These are phyloP conservation scores for Pseudomyrmex concolor DNA, from an alignment of 1,140 invertebrate genomes.

Conservation along the genomic window DNA sequence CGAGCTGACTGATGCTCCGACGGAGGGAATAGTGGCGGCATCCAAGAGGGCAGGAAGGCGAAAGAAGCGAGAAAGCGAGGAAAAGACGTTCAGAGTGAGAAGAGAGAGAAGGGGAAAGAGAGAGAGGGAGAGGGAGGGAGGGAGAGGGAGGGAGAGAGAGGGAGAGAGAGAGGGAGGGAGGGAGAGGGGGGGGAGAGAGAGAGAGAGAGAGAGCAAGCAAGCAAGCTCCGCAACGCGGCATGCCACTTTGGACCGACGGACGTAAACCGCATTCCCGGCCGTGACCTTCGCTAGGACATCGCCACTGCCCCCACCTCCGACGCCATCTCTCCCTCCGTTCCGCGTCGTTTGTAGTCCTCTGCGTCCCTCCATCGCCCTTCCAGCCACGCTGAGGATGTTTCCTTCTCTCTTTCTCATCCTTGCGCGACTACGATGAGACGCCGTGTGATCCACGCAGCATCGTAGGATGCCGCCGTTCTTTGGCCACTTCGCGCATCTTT, in stretches of 20 bases:
- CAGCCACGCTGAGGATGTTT: slow-evolving; percentile 37
- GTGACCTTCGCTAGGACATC: slow-evolving; percentile 86
- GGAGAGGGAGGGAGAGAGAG: neutral
- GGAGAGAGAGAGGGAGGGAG: slow-evolving; percentile 7
- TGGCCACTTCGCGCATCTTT: slow-evolving; percentile 29
- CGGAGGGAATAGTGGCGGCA: slow-evolving; percentile 35
- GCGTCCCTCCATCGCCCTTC: slow-evolving; percentile 46
- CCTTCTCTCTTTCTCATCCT: slow-evolving; percentile 48
- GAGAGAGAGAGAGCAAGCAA: slow-evolving; percentile 23
- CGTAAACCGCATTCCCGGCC: slow-evolving; percentile 85
- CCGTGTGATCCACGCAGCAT: slow-evolving; percentile 57
- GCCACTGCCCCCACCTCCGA: slow-evolving; percentile 80
- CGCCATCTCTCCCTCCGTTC: slow-evolving; percentile 43
- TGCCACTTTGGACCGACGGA: slow-evolving; percentile 81
- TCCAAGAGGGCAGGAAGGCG: slow-evolving; percentile 13
- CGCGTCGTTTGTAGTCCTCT: slow-evolving; percentile 65
- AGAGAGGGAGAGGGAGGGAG: neutral
- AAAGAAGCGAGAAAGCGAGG: slow-evolving; percentile 57
- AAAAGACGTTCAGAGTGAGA: slow-evolving; percentile 13
- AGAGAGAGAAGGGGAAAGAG: slow-evolving; percentile 20
- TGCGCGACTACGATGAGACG: slow-evolving; percentile 1
- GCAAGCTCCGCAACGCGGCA: slow-evolving; percentile 75
- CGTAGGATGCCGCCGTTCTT: slow-evolving; percentile 41
- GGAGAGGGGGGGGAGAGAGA: slow-evolving; percentile 38
- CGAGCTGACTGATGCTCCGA: slow-evolving; percentile 36